These are phyloP conservation scores for Cyclophora punctaria DNA, from an alignment of 2,888 invertebrate genomes.

Conservation along the genomic window DNA sequence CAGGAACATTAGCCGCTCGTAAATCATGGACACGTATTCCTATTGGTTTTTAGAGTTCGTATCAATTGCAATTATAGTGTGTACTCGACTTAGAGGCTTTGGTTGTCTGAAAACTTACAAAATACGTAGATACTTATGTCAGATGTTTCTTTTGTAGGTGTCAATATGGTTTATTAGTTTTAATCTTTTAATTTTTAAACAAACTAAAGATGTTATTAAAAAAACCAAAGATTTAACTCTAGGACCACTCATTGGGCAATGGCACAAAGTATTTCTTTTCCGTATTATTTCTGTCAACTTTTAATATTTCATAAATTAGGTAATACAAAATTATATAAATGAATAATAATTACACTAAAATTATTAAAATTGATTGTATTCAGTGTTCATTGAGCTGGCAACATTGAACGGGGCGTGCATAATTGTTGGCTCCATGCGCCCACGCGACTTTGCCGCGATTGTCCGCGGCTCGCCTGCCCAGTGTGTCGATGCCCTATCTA, in stretches of 20 bases:
- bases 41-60: conserved; percentile 64
- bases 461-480: conserved; percentile 26
- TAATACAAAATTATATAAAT: neutral
- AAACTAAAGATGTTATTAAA: too few species aligned
- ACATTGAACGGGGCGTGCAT: conserved; percentile 48
- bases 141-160: neutral
- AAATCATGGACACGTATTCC: conserved; percentile 53
- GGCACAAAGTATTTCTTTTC: too few species aligned
- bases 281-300: too few species aligned
- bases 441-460: conserved; percentile 36
- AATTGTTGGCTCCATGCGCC: conserved; percentile 48
- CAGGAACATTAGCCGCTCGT: conserved; percentile 61
- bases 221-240: too few species aligned
- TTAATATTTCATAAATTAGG: too few species aligned
- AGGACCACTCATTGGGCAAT: too few species aligned
- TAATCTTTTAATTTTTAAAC: too few species aligned
- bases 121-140: too few species aligned
- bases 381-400: conserved; percentile 6
- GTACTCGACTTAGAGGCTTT: conserved; percentile 34
- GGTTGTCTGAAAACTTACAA: neutral
- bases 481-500: neutral
- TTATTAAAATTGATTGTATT: conserved; percentile 4
- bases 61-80: conserved; percentile 56
- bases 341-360: too few species aligned
- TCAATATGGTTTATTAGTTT: too few species aligned